Conservation (phyloP, 2,888 invertebrate species). For the Nomada ruficornis region DNA sequence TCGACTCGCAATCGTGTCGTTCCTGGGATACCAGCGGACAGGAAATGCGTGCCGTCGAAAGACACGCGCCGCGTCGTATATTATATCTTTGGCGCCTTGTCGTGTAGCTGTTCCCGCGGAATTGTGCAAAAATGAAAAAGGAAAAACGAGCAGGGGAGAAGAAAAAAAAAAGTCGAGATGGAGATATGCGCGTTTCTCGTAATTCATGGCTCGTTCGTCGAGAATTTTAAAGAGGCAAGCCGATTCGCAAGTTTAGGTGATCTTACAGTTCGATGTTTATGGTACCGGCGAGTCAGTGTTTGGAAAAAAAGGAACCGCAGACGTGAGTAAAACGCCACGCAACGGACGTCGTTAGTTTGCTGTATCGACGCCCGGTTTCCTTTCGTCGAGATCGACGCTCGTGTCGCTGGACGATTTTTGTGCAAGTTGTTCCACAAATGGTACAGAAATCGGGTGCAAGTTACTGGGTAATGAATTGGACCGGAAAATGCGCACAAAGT, state of each 20-base stretch:
- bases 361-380: slow-evolving; percentile 32
- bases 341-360: slow-evolving; percentile 18
- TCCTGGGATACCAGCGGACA: slow-evolving; percentile 5
- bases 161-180: not conserved
- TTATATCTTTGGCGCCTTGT: slow-evolving; percentile 52
- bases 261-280: slow-evolving; percentile 50
- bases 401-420: slow-evolving; percentile 1
- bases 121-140: slow-evolving; percentile 11
- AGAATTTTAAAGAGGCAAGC: slow-evolving; percentile 49
- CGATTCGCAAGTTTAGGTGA: slow-evolving; percentile 17
- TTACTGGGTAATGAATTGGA: not conserved
- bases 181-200: slow-evolving; percentile 17
- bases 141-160: too few species aligned
- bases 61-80: slow-evolving; percentile 31
- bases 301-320: slow-evolving; percentile 15
- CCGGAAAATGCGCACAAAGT: slow-evolving; percentile 17
- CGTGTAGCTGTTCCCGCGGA: slow-evolving; percentile 6
- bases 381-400: slow-evolving; percentile 24
- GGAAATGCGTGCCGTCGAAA: slow-evolving; percentile 28
- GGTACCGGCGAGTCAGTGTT: slow-evolving; percentile 23
- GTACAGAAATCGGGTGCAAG: slow-evolving; percentile 8
- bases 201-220: slow-evolving; percentile 49
- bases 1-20: slow-evolving; percentile 10
- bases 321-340: not conserved
- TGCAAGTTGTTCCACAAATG: slow-evolving; percentile 15